A percentile compares a stretch with the other conserved stretches of the same genome.
phyloP scores from a whole-genome alignment of 2,888 invertebrate genomes.

The Cyrtodaria siliqua region DNA sequence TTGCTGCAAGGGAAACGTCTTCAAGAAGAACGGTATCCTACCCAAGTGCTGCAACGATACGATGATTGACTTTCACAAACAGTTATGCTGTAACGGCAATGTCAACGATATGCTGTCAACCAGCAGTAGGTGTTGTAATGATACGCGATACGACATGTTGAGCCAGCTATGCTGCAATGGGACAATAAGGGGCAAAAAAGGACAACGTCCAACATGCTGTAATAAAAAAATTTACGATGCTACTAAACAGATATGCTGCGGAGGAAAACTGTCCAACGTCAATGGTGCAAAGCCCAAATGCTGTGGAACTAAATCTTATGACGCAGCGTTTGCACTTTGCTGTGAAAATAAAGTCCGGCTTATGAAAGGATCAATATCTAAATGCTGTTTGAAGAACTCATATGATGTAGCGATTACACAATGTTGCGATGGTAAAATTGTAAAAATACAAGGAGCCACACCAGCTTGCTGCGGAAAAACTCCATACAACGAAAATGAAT shows the following conservation, averaged over 20 bases:
- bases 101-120: slow-evolving; percentile 26
- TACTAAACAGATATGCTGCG: slow-evolving; percentile 41
- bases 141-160: slow-evolving; percentile 32
- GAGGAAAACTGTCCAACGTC: slow-evolving; percentile 27
- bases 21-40: slow-evolving; percentile 33
- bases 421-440: slow-evolving; percentile 46
- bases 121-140: slow-evolving; percentile 46
- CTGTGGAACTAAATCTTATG: slow-evolving; percentile 52
- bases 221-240: slow-evolving; percentile 43
- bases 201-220: slow-evolving; percentile 49
- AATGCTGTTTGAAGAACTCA: slow-evolving; percentile 48
- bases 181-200: slow-evolving; percentile 29
- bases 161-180: slow-evolving; percentile 55
- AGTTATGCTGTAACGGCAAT: slow-evolving; percentile 40
- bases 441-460: slow-evolving; percentile 38
- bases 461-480: slow-evolving; percentile 45
- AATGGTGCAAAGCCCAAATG: slow-evolving; percentile 52
- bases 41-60: slow-evolving; percentile 54
- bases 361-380: slow-evolving; percentile 47
- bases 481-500: slow-evolving; percentile 45
- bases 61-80: slow-evolving; percentile 41
- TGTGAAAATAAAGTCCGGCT: slow-evolving; percentile 38
- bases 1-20: slow-evolving; percentile 52
- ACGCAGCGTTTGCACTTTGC: slow-evolving; percentile 47
- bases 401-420: slow-evolving; percentile 45